Conservation (phyloP, 1,140 invertebrate genomes). For the Megalopta genalis region DNA sequence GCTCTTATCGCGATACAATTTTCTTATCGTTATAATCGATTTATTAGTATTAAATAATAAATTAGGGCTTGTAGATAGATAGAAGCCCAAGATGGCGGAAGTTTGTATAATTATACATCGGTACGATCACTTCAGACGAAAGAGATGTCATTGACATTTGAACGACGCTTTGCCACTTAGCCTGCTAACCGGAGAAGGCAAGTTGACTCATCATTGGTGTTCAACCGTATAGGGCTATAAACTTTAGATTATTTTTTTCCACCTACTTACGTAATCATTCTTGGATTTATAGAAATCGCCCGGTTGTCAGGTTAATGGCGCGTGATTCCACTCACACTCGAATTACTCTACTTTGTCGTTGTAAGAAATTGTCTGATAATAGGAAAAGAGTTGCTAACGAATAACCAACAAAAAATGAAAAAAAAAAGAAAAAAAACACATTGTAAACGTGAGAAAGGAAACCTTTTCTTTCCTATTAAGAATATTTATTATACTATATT, state of each 20-base stretch:
- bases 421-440: conserved; percentile 6
- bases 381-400: not conserved
- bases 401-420: not conserved
- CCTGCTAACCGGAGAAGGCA: no score
- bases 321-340: conserved; percentile 33
- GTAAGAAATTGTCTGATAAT: conserved; percentile 8
- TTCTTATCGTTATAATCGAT: conserved; percentile 71
- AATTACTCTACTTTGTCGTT: conserved; percentile 13
- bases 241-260: no score
- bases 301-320: not conserved
- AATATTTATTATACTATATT: conserved; percentile 42
- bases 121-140: conserved; percentile 63
- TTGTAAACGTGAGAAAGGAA: conserved; percentile 36
- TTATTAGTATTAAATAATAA: conserved; percentile 65
- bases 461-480: conserved; percentile 42
- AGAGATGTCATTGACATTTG: conserved; percentile 55
- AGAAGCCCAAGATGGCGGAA: conserved; percentile 56
- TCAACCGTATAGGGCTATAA: no score
- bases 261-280: no score
- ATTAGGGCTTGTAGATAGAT: conserved; percentile 71
- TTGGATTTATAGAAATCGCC: no score
- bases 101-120: conserved; percentile 65
- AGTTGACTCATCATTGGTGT: no score
- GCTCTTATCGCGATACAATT: conserved; percentile 63
- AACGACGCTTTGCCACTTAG: conserved; percentile 33